Conservation (phyloP, 2,888 invertebrate species). For the Tuberolachnus salignus region DNA sequence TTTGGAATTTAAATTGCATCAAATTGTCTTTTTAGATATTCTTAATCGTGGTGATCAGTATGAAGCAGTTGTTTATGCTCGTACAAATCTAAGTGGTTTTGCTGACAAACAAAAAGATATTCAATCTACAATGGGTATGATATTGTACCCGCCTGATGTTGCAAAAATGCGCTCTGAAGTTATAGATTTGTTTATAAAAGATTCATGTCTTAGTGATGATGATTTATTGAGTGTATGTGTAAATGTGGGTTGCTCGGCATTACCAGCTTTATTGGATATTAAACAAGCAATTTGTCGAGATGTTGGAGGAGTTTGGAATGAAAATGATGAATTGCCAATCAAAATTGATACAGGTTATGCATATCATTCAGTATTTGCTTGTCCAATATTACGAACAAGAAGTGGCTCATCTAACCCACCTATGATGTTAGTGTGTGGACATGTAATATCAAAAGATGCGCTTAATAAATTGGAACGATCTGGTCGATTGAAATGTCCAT, state of each 20-base stretch:
- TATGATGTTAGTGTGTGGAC: conserved; percentile 95
- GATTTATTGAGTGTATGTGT: conserved; percentile 89
- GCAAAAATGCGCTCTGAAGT: conserved; percentile 83
- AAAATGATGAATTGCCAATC: conserved; percentile 94
- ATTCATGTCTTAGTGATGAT: conserved; percentile 90
- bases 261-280: conserved; percentile 93
- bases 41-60: conserved; percentile 74
- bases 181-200: conserved; percentile 86
- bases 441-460: conserved; percentile 97
- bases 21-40: conserved; percentile 78
- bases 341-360: conserved; percentile 92
- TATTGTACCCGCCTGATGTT: conserved; percentile 78
- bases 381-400: conserved; percentile 96
- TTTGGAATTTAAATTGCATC: conserved; percentile 81
- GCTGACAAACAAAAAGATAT: conserved; percentile 67
- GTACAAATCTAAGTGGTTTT: conserved; percentile 34
- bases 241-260: conserved; percentile 88
- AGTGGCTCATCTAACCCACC: conserved; percentile 96
- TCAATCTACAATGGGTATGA: conserved; percentile 83
- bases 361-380: conserved; percentile 98
- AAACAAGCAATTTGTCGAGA: conserved; percentile 89
- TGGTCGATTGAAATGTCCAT: conserved; percentile 95
- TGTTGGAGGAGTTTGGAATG: conserved; percentile 93
- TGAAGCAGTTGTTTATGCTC: conserved; percentile 52
- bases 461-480: conserved; percentile 91